phyloP scores from a whole-genome alignment of 2,797 vertebrate species.

The Taeniopygia guttata region DNA sequence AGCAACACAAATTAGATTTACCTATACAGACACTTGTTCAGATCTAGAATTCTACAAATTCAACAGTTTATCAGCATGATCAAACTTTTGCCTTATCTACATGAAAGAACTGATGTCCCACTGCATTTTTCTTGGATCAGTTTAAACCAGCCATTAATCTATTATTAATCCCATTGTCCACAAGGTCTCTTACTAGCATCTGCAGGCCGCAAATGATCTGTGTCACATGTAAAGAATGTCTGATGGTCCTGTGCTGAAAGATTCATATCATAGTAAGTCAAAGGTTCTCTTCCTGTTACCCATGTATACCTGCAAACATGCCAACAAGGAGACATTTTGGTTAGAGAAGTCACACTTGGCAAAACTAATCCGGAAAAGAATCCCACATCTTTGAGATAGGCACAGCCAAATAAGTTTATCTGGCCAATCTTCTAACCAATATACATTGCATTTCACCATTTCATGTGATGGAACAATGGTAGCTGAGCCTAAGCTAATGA shows the following conservation, averaged over 20 bases:
- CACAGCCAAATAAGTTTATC: background rate
- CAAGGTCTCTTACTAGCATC: constrained; percentile 87
- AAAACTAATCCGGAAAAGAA: background rate
- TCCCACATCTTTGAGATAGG: background rate
- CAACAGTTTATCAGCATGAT: background rate
- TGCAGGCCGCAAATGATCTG: constrained; percentile 92
- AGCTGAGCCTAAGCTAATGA: background rate
- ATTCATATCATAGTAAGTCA: constrained; percentile 97
- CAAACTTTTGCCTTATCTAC: background rate
- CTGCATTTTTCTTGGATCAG: background rate
- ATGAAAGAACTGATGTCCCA: background rate
- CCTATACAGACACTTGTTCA: background rate
- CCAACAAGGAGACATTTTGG: background rate
- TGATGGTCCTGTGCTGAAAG: constrained; percentile 95
- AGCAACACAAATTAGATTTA: background rate
- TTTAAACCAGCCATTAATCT: background rate
- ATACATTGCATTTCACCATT: background rate
- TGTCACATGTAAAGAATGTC: constrained; percentile 96
- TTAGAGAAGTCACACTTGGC: background rate
- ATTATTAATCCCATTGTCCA: background rate
- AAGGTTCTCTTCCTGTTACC: constrained; percentile 93
- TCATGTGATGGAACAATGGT: background rate
- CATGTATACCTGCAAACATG: constrained; percentile 85
- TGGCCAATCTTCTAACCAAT: background rate
- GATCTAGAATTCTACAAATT: background rate